Conservation (phyloP, 2,888 invertebrate genomes). For the Tetrapedia diversipes region DNA sequence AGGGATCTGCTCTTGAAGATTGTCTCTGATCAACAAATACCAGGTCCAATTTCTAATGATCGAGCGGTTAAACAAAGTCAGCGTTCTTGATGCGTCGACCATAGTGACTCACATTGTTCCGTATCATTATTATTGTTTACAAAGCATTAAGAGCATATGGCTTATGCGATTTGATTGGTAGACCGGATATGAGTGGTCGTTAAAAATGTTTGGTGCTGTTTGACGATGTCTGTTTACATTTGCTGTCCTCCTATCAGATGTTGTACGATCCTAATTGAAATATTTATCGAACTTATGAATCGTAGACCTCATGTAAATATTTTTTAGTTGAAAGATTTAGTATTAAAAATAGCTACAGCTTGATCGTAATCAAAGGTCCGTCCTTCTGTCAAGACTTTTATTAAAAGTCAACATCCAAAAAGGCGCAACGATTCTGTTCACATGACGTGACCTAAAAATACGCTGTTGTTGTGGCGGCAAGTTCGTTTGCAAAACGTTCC, state of each 20-base stretch:
- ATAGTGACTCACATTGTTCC: slow-evolving; percentile 37
- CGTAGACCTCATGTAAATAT: neutral
- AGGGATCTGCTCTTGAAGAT: slow-evolving; percentile 23
- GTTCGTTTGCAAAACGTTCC: slow-evolving; percentile 21
- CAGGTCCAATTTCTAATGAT: slow-evolving; percentile 58
- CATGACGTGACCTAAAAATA: slow-evolving; percentile 36
- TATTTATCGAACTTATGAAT: too few species aligned
- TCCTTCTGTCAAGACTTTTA: slow-evolving; percentile 24
- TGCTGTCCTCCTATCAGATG: too few species aligned
- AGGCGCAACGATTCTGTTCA: neutral
- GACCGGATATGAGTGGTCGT: neutral
- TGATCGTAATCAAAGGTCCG: neutral
- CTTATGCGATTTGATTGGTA: neutral
- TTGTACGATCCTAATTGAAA: too few species aligned
- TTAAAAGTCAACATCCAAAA: slow-evolving; percentile 17
- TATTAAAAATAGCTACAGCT: neutral
- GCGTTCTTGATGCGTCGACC: neutral
- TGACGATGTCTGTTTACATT: neutral
- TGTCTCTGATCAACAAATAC: slow-evolving; percentile 44
- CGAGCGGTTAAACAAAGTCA: slow-evolving; percentile 40
- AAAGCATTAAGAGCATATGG: slow-evolving; percentile 26
- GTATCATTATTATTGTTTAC: neutral
- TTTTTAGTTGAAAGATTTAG: neutral
- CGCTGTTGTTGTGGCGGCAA: neutral
- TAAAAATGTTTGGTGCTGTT: neutral